These are phyloP conservation scores for Petrolisthes manimaculis DNA, from an alignment of 2,888 invertebrate genomes.

Conservation along the genomic window DNA sequence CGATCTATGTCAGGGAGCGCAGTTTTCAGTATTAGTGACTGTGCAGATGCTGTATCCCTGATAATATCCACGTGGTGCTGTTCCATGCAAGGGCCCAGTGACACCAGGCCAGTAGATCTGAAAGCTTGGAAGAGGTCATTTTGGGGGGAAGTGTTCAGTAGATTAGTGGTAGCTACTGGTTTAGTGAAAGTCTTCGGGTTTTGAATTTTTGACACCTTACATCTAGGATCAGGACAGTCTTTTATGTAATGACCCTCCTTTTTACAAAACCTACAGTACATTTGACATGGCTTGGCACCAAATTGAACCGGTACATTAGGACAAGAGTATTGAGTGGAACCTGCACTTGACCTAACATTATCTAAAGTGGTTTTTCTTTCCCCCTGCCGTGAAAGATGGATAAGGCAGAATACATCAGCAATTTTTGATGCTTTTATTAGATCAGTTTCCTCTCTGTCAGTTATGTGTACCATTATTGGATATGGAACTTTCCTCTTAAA, in stretches of 20 bases:
- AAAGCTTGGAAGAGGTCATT: background rate
- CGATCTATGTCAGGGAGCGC: background rate
- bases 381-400: slow-evolving; percentile 4
- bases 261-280: slow-evolving; percentile 10
- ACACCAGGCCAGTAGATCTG: background rate
- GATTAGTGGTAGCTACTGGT: slow-evolving; percentile 9
- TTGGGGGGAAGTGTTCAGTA: background rate
- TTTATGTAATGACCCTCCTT: slow-evolving; percentile 14
- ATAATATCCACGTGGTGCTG: background rate
- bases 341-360: slow-evolving; percentile 21
- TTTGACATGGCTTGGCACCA: background rate
- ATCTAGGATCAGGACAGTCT: slow-evolving; percentile 25
- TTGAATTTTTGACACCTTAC: background rate
- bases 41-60: slow-evolving; percentile 4
- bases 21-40: background rate
- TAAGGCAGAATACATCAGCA: slow-evolving; percentile 13
- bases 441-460: slow-evolving; percentile 24
- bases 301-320: background rate
- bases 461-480: slow-evolving; percentile 25
- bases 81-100: background rate
- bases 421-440: slow-evolving; percentile 23
- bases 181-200: background rate
- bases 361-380: background rate
- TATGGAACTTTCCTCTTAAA: slow-evolving; percentile 21
- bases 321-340: background rate